Percentiles rank a stretch among this genome's conserved stretches.
Conservation (phyloP, 2,888 invertebrate species). For the Aphidoletes aphidimyza region DNA sequence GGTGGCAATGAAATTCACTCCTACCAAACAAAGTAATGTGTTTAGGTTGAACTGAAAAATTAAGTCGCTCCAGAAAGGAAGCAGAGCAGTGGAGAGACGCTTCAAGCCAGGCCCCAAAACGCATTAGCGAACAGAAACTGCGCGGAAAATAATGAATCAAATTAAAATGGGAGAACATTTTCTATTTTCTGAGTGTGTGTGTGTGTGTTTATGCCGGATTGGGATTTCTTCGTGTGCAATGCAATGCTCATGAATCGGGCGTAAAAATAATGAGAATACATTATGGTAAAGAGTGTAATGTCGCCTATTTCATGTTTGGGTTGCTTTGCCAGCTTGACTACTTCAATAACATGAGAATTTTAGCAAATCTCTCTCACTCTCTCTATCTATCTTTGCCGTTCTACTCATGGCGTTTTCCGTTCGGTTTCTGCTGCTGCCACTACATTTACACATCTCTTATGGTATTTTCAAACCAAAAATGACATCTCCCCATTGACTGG, state of each 20-base stretch:
- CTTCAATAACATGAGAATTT: conserved; percentile 18
- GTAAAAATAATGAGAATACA: conserved; percentile 16
- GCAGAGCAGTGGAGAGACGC: not conserved
- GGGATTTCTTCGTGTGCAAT: not conserved
- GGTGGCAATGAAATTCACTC: conserved; percentile 42
- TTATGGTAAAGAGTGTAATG: not conserved
- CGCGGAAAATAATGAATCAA: conserved; percentile 44
- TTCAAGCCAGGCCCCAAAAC: not conserved
- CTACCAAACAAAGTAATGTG: conserved; percentile 2
- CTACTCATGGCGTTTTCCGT: not conserved
- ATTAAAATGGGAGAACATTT: conserved; percentile 35
- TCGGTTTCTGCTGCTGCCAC: too few relatives aligned
- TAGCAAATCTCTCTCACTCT: not conserved
- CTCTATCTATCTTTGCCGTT: too few relatives aligned
- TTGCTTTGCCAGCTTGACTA: conserved; percentile 19
- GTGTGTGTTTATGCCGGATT: too few relatives aligned
- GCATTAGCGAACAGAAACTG: conserved; percentile 24
- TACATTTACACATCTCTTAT: too few relatives aligned
- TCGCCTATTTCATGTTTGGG: too few relatives aligned
- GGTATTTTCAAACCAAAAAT: not conserved
- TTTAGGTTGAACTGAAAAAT: not conserved
- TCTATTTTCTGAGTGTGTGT: conserved; percentile 36
- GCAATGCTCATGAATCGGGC: too few relatives aligned
- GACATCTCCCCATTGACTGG: conserved; percentile 41
- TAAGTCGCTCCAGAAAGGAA: not conserved